These are phyloP conservation scores for Orientallactaga bullata DNA, from an alignment of 2,113 vertebrate genomes.

Conservation along the genomic window DNA sequence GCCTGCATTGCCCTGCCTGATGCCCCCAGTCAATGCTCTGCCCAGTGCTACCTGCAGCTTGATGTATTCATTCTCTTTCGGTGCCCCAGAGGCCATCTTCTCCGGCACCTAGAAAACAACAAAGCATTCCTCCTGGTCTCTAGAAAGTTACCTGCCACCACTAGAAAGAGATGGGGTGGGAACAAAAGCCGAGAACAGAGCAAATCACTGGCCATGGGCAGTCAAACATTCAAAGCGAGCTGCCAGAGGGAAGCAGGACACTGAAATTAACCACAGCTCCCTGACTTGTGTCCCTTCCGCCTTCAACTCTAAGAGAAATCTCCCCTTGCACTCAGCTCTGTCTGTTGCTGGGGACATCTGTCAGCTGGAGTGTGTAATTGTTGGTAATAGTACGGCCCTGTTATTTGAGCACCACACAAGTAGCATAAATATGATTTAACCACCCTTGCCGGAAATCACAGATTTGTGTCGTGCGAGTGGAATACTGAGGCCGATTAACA, in stretches of 20 bases:
- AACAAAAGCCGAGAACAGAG: background rate
- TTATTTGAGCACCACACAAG: slow-evolving; percentile 68
- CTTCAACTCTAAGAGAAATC: slow-evolving; percentile 36
- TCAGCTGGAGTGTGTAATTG: slow-evolving; percentile 59
- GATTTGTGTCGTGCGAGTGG: slow-evolving; percentile 55
- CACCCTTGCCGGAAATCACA: slow-evolving; percentile 68
- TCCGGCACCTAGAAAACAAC: background rate
- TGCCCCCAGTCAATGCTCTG: background rate
- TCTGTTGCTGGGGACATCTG: slow-evolving; percentile 69
- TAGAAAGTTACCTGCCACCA: slow-evolving; percentile 22
- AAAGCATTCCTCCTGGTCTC: background rate
- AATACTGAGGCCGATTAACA: slow-evolving; percentile 69
- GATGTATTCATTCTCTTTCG: background rate
- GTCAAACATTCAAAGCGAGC: background rate
- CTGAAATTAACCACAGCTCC: background rate
- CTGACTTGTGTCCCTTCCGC: background rate
- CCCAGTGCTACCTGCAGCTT: background rate
- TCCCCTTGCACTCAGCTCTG: background rate
- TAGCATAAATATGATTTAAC: slow-evolving; percentile 70
- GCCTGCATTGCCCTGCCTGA: background rate
- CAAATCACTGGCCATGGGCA: slow-evolving; percentile 1
- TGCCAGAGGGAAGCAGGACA: slow-evolving; percentile 16
- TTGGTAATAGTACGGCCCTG: slow-evolving; percentile 33
- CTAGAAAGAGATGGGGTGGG: background rate
- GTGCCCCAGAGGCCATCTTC: background rate